Evolutionary conservation across 37 sponge, comb jelly and placozoan species (phyloP), one percentile per base, ranked within the genome.

Genomic region (Spongia lamella): DNA sequence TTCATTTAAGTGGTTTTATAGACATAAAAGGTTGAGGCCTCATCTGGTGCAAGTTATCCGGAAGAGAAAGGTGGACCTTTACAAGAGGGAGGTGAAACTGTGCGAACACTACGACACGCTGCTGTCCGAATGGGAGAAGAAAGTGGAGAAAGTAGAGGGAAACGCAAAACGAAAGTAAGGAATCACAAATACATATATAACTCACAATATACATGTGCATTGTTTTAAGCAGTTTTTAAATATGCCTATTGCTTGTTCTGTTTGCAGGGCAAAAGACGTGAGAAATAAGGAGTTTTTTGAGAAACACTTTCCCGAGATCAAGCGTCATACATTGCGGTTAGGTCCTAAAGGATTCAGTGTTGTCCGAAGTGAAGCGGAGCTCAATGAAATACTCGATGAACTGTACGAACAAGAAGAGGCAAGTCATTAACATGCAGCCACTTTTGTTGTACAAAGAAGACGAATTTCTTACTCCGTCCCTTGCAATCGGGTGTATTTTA

Each of bases 251-350:
- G 19, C 14, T 2, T 19, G 7, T 47, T 11, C 51, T 6, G 16
- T 38, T 4, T 34, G 11, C 76, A 87, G 88, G 33, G 24, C 71
- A 15, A 57, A 69, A 7, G 91, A 90, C 40, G 49, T 39, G 17
- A 90, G 79, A 58, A 86, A 76, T 55, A 81, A 72, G 32, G 91
- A 90, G 61, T 61, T 90, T 66, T 90, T 85, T 85, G 91, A 90
- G 71, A 81, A 77, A 66, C 26, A 61, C 13, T 90, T 90, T 57
- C 91, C 91, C 37, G 91, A 90, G 63, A 62, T 90, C 58, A 82
- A 43, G 47, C 5, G 47, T 5, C 47, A 43, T 43, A 43, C 47
- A 43, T 13, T 21, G 30, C 81, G 91, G 25, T 73, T 72, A 27
- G 87, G 82, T 49, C 71, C 81, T 63, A 70, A 87, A 7, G 87